Percentiles rank a stretch among this genome's conserved stretches.
Conservation (phyloP, 1,140 invertebrate genomes). For the Euglossa dilemma region DNA sequence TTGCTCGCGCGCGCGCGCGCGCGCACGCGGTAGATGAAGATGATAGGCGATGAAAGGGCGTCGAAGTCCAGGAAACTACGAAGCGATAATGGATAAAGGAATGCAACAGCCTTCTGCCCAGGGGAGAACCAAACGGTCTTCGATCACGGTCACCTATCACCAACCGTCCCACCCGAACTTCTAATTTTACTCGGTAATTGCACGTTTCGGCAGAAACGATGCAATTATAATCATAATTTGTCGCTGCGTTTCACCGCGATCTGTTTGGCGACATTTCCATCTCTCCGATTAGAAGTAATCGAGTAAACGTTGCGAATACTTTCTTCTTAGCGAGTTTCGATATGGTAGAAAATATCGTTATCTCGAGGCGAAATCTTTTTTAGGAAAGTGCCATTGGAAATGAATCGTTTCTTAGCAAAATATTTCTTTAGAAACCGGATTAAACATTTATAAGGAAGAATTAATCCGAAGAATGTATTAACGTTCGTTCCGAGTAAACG, state of each 20-base stretch:
- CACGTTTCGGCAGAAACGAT: too few relatives aligned
- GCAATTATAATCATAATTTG: not conserved
- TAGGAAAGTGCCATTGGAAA: not conserved
- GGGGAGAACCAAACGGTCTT: not conserved
- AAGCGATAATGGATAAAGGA: constrained; percentile 7
- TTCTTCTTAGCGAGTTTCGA: too few relatives aligned
- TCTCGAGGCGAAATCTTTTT: too few relatives aligned
- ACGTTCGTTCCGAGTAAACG: too few relatives aligned
- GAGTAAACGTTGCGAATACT: too few relatives aligned
- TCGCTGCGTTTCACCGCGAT: not conserved
- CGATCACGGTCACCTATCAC: not conserved
- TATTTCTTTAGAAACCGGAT: not conserved
- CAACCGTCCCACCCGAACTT: not conserved
- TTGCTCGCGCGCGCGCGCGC: not conserved
- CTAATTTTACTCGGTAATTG: not conserved
- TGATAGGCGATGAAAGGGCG: constrained; percentile 38
- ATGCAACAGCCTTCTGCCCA: constrained; percentile 5
- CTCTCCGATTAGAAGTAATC: not conserved
- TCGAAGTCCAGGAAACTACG: constrained; percentile 33
- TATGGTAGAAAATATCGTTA: too few relatives aligned
- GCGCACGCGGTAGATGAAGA: constrained; percentile 23
- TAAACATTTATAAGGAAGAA: not conserved
- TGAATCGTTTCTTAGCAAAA: not conserved
- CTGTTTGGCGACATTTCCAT: not conserved
- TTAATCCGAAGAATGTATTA: not conserved